Evolutionary conservation across 2,797 vertebrate species (phyloP).

Genomic region (Acanthornis magna): DNA sequence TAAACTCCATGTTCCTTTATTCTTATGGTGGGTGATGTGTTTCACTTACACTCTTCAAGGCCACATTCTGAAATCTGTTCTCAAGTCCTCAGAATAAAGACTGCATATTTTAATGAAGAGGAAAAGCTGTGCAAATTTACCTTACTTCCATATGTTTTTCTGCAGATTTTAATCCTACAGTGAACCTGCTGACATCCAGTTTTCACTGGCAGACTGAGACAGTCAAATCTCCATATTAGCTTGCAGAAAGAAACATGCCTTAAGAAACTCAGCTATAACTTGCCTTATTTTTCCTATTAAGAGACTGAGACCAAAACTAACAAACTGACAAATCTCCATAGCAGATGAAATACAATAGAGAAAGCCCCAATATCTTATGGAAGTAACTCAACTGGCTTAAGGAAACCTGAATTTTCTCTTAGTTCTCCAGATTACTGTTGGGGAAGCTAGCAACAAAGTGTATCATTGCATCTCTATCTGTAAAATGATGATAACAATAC

Average conservation of each 20-base stretch:
- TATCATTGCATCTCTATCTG: not conserved
- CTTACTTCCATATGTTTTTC: not conserved
- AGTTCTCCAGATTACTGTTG: not conserved
- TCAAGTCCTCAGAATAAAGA: not conserved
- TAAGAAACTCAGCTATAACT: not conserved
- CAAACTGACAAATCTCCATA: not conserved
- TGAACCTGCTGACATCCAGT: not conserved
- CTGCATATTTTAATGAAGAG: not conserved
- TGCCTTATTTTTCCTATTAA: not conserved
- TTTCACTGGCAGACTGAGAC: not conserved
- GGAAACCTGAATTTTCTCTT: not conserved
- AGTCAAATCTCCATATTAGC: not conserved
- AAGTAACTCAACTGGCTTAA: not conserved
- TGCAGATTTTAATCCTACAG: not conserved
- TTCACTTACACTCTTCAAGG: not conserved
- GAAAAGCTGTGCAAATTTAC: not conserved
- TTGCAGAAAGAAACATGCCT: not conserved
- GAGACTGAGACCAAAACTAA: not conserved
- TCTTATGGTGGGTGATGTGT: not conserved
- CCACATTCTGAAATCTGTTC: not conserved
- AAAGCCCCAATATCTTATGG: not conserved
- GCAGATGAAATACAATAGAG: not conserved
- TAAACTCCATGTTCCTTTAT: not conserved
- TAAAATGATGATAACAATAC: not conserved
- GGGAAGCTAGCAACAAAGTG: not conserved